Percentiles rank a stretch among this genome's conserved stretches.
These are phyloP conservation scores for Aspidiotus destructor DNA, from an alignment of 2,888 invertebrate genomes.

Conservation along the genomic window DNA sequence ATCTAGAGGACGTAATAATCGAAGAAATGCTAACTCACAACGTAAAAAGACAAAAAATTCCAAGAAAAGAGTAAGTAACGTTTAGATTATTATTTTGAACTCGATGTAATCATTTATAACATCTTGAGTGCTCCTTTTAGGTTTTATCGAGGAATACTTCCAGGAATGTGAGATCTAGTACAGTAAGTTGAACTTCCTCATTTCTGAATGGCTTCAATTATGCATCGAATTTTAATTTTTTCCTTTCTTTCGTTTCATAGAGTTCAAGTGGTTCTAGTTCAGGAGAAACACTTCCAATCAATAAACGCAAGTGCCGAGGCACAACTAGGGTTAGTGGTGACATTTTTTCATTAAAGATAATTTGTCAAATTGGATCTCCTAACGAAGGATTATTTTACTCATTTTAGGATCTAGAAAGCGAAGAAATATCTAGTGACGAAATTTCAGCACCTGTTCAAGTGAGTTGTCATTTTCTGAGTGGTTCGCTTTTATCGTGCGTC, in stretches of 20 bases:
- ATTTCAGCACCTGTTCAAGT: not conserved
- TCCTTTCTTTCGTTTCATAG: not conserved
- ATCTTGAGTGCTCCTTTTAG: not conserved
- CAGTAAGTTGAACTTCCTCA: conserved; percentile 4
- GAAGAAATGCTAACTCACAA: not conserved
- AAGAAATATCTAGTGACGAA: conserved; percentile 20
- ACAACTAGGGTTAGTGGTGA: conserved; percentile 9
- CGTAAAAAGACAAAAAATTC: not conserved
- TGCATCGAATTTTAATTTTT: not conserved
- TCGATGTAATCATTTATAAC: not conserved
- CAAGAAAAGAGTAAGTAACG: not conserved
- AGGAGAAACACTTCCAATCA: conserved; percentile 4
- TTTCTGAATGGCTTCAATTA: not conserved
- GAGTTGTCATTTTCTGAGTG: not conserved
- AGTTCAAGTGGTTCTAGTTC: conserved; percentile 7
- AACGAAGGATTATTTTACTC: not conserved
- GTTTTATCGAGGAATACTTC: not conserved
- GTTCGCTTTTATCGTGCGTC: not conserved
- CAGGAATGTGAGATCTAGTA: conserved; percentile 14
- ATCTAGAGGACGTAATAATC: not conserved
- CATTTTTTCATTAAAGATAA: not conserved
- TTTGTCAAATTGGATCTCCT: conserved; percentile 1
- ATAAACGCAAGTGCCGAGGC: conserved; percentile 17
- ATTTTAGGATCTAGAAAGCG: conserved; percentile 4
- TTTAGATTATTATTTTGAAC: not conserved